Evolutionary conservation across 1,140 invertebrate species (phyloP), one percentile per base, ranked within the genome.

Genomic region (Sminthurides bifidus): DNA sequence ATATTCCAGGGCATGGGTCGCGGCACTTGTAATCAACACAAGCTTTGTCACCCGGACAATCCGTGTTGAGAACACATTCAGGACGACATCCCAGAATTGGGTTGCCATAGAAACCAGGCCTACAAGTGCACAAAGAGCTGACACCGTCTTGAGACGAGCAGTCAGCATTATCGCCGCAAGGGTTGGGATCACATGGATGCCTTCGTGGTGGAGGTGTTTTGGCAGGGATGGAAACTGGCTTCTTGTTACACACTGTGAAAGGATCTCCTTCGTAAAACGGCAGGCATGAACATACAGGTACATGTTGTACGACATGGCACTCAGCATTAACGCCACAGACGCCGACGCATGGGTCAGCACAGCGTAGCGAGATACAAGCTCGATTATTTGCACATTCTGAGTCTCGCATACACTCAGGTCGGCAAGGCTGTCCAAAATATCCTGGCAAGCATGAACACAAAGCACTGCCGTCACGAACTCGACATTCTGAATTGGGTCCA

Each of bases 391-490:
- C 72, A 63, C 73, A 75, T 46, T 62, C 60, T 8, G 56, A 52
- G 31, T 62, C 46, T 15, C 35, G 1, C 21, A 50, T 41, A 53
- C 58, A 60, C 29, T 43, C 58, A 4, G 29, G 45, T 24, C 26
- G 44, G 43, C 52, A 59, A 33, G 89, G 88, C 71, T 81, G 80
- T 48, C 88, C 89, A 73, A 90, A 86, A 68, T 82, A 93, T 67
- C 88, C 86, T 8, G 87, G 85, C 59, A 90, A 72, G 71, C 86
- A 89, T 76, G 87, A 87, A 65, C 87, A 91, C 15, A 79, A 77
- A 14, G 84, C 80, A 65, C 79, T 76, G 2, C 80, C 80, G 17
- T 78, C 76, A 2, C 83, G 78, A 35, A 83, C 72, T 54, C 84
- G 73, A 66, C 87, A 92, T 8, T 84, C 83, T 2, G 85, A 84